phyloP scores from a whole-genome alignment of 2,888 invertebrate genomes.

The Eupithecia abbreviata region DNA sequence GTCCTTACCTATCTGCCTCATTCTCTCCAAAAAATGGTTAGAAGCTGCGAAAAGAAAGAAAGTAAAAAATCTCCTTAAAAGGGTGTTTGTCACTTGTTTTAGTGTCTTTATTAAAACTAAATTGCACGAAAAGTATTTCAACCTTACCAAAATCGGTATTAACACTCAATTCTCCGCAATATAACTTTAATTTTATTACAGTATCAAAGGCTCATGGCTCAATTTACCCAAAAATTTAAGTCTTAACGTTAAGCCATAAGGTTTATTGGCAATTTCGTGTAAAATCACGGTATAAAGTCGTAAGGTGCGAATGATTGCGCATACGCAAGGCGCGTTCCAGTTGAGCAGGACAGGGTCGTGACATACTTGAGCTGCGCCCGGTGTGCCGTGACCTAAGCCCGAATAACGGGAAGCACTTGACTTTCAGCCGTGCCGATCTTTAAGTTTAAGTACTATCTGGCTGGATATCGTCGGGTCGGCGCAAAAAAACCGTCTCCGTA shows the following conservation, averaged over 20 bases:
- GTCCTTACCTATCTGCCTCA: not conserved
- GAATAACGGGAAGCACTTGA: slow-evolving; percentile 62
- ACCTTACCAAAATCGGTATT: slow-evolving; percentile 44
- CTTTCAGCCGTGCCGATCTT: slow-evolving; percentile 48
- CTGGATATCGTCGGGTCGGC: no score
- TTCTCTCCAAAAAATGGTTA: not conserved
- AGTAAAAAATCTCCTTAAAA: not conserved
- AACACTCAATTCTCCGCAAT: slow-evolving; percentile 47
- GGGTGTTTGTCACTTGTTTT: not conserved
- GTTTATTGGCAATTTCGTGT: slow-evolving; percentile 40
- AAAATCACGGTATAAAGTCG: slow-evolving; percentile 43
- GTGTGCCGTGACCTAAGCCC: slow-evolving; percentile 57
- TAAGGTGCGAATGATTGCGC: slow-evolving; percentile 59
- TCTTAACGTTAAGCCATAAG: slow-evolving; percentile 31
- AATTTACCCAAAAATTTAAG: slow-evolving; percentile 35
- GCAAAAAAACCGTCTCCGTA: no score
- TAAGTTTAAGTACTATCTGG: no score
- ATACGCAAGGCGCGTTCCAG: slow-evolving; percentile 56
- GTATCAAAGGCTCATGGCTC: slow-evolving; percentile 44
- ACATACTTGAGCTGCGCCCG: slow-evolving; percentile 51
- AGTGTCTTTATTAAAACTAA: slow-evolving; percentile 11
- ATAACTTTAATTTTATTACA: slow-evolving; percentile 50
- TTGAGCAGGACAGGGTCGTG: slow-evolving; percentile 57
- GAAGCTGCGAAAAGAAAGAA: not conserved
- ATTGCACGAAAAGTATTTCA: slow-evolving; percentile 26